phyloP scores from a whole-genome alignment of 2,113 vertebrate species.

The Capra hircus region DNA sequence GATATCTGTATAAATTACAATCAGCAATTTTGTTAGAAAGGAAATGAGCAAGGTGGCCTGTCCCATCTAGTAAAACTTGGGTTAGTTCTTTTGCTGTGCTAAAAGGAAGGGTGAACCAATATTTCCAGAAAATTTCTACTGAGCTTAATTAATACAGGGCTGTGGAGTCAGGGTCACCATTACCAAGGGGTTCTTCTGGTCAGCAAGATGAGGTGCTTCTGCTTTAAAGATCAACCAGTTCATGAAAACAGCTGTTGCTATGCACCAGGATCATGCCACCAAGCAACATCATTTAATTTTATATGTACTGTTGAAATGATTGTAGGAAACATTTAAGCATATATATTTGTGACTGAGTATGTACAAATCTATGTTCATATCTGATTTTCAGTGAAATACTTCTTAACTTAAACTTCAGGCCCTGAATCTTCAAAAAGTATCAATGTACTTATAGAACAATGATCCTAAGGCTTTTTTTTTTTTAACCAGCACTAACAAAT shows the following conservation, averaged over 20 bases:
- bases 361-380: not conserved
- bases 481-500: not conserved
- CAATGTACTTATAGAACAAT: not conserved
- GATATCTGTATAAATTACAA: not conserved
- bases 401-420: not conserved
- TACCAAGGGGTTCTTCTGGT: too few relatives aligned
- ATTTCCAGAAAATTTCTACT: not conserved
- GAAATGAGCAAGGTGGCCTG: not conserved
- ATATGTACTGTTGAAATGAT: not conserved
- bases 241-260: not conserved
- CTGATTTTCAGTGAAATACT: not conserved
- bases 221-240: too few relatives aligned
- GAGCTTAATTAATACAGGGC: not conserved
- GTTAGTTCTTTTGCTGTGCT: not conserved
- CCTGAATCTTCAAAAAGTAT: not conserved
- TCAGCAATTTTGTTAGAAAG: not conserved
- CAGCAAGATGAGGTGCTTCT: not conserved
- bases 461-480: not conserved
- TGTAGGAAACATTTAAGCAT: not conserved
- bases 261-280: rapidly evolving
- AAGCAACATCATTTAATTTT: not conserved
- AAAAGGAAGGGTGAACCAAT: not conserved
- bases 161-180: not conserved
- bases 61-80: not conserved
- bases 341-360: not conserved